Evolutionary conservation across 2,113 vertebrate genomes (phyloP), one percentile per base, ranked within the genome.

Genomic region (Corythornis vintsioides): DNA sequence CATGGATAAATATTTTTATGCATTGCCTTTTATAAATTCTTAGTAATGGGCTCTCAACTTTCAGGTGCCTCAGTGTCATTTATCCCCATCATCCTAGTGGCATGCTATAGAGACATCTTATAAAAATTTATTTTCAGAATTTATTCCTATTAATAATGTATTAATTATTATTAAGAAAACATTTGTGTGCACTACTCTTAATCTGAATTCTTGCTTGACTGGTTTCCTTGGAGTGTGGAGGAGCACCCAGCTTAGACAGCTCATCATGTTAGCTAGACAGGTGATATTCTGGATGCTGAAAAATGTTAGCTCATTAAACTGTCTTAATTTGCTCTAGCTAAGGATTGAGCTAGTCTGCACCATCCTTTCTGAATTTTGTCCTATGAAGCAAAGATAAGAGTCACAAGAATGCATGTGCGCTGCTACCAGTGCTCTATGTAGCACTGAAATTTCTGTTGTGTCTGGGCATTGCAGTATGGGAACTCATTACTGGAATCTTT

Each of bases 141-240:
- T 93, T 85, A 26, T 93, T 93, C 92, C 89, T 92, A 96, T 96
- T 94, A 97, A 95, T 96, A 96, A 94, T 59, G 45, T 66, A 95
- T 97, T 96, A 90, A 96, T 97, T 95, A 97, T 94, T 96, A 81
- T 96, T 90, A 95, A 93, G 95, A 93, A 96, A 97, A 96, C 92
- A 96, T 97, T 96, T 96, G 89, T 84, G 82, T 52, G 87, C 45
- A 60, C 83, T 95, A 73, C 71, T 85, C 82, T 93, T 93, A 87
- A 84, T 91, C 60, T 91, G 84, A 93, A 73, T 90, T 77, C 57
- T 83, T 83, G 16, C 50, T 85, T 77, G 60, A 75, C 66, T 90
- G 53, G 24, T 83, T 86, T 86, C 40, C 89, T 61, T 38, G 48
- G 61, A 69, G 18, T 31, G 13, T 33, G 11, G 45, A 70, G 48